A percentile compares a stretch with the other conserved stretches of the same genome.
Evolutionary conservation across 2,797 vertebrate genomes (phyloP).

Genomic region (Falco biarmicus): DNA sequence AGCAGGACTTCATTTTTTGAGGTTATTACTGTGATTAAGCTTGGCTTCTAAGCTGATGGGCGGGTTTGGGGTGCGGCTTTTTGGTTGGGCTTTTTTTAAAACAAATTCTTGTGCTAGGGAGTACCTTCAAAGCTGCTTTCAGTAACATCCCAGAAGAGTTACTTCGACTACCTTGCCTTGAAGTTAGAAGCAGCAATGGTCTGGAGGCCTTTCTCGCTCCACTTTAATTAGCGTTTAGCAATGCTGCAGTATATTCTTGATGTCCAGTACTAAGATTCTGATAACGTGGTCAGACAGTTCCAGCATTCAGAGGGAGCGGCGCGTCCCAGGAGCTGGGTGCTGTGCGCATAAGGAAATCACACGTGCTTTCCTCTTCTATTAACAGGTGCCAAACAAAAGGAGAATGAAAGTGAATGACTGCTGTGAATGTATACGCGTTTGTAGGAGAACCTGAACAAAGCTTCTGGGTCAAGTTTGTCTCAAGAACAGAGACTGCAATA

Average conservation of each 20-base stretch:
- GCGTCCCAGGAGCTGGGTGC: not conserved
- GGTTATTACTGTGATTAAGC: not conserved
- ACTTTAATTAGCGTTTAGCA: not conserved
- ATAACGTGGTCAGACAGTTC: rapidly evolving
- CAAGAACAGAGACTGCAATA: constrained; percentile 67
- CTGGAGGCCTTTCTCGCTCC: rapidly evolving
- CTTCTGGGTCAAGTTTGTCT: constrained; percentile 78
- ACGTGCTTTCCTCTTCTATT: not conserved
- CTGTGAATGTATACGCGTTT: constrained; percentile 20
- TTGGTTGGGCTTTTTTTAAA: not conserved
- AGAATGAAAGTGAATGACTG: constrained; percentile 82
- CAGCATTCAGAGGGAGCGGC: not conserved
- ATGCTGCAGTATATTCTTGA: not conserved
- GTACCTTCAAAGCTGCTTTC: not conserved
- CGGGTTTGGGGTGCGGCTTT: not conserved
- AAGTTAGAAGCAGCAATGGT: not conserved
- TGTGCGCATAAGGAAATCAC: not conserved
- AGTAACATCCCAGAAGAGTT: not conserved
- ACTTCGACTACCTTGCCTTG: not conserved
- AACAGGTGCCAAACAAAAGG: constrained; percentile 82
- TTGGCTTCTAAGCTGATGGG: not conserved
- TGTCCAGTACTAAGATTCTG: not conserved
- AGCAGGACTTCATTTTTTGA: not conserved
- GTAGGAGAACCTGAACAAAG: constrained; percentile 74
- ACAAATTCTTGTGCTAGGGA: not conserved